Percentiles rank a stretch among this genome's conserved stretches.
These are phyloP conservation scores for Pseudomyrmex dendroicus DNA, from an alignment of 1,140 invertebrate genomes.

Conservation along the genomic window DNA sequence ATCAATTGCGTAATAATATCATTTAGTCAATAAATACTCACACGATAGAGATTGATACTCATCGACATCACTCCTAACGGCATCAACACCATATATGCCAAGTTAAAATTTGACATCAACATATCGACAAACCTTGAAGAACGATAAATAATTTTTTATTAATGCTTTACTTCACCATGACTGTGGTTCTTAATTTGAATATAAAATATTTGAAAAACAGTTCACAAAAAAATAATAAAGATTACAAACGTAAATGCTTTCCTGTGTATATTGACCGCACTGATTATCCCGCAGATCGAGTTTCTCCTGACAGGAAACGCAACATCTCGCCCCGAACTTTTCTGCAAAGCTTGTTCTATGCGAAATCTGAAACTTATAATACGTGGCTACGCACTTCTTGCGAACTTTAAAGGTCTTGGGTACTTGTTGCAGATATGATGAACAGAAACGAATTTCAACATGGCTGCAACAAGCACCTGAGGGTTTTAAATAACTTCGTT, in stretches of 20 bases:
- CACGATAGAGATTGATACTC: slow-evolving; percentile 47
- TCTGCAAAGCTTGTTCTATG: slow-evolving; percentile 26
- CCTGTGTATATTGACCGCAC: background rate
- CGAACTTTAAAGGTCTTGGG: too few relatives aligned
- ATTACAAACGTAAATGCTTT: slow-evolving; percentile 33
- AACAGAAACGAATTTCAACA: too few relatives aligned
- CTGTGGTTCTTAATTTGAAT: background rate
- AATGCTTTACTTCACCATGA: background rate
- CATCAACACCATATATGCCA: background rate
- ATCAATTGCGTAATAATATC: background rate
- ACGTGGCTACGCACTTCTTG: too few relatives aligned
- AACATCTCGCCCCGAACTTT: background rate
- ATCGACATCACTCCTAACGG: background rate
- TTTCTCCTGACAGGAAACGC: background rate
- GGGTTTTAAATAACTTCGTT: too few relatives aligned
- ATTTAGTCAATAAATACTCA: slow-evolving; percentile 39
- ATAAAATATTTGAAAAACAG: background rate
- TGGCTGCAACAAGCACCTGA: too few relatives aligned
- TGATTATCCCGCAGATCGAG: background rate
- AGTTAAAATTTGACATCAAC: background rate
- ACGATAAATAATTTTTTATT: background rate
- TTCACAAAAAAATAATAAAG: background rate
- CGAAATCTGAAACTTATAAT: slow-evolving; percentile 23
- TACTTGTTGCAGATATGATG: too few relatives aligned
- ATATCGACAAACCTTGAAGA: slow-evolving; percentile 34